These are phyloP conservation scores for Caenorhabditis sinica DNA, from an alignment of 2,888 invertebrate species.

Conservation along the genomic window DNA sequence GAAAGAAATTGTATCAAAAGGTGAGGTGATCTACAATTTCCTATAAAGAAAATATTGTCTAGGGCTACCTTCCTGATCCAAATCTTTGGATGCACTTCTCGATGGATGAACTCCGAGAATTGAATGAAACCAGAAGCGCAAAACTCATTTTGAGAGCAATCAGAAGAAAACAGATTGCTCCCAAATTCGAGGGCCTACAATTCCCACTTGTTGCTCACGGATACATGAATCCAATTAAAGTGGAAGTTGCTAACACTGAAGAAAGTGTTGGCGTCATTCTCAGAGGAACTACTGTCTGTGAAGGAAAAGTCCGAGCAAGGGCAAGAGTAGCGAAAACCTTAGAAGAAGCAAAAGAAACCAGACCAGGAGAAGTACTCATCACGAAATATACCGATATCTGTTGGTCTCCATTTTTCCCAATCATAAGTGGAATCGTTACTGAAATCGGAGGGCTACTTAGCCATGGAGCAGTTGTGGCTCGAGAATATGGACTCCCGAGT, in stretches of 20 bases:
- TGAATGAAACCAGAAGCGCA: conserved; percentile 67
- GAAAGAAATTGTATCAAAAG: conserved; percentile 63
- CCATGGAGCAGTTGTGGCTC: conserved; percentile 85
- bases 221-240: conserved; percentile 83
- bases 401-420: conserved; percentile 85
- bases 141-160: conserved; percentile 86
- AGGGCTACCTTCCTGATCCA: conserved; percentile 84
- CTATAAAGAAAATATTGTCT: conserved; percentile 12
- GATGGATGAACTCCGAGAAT: conserved; percentile 83
- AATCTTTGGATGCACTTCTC: conserved; percentile 84
- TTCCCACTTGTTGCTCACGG: conserved; percentile 87
- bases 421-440: conserved; percentile 85
- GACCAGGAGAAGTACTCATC: conserved; percentile 84
- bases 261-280: conserved; percentile 78
- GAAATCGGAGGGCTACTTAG: conserved; percentile 85
- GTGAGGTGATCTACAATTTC: conserved; percentile 33
- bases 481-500: conserved; percentile 85
- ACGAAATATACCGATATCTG: conserved; percentile 85
- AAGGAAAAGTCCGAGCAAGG: conserved; percentile 88
- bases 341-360: conserved; percentile 86
- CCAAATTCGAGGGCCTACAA: conserved; percentile 87
- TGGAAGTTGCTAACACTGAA: conserved; percentile 49
- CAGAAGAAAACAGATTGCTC: conserved; percentile 87
- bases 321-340: conserved; percentile 89
- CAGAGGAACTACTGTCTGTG: conserved; percentile 89